Evolutionary conservation across 2,113 vertebrate species (phyloP), one percentile per base, ranked within the genome.

Genomic region (Pluvianellus socialis): DNA sequence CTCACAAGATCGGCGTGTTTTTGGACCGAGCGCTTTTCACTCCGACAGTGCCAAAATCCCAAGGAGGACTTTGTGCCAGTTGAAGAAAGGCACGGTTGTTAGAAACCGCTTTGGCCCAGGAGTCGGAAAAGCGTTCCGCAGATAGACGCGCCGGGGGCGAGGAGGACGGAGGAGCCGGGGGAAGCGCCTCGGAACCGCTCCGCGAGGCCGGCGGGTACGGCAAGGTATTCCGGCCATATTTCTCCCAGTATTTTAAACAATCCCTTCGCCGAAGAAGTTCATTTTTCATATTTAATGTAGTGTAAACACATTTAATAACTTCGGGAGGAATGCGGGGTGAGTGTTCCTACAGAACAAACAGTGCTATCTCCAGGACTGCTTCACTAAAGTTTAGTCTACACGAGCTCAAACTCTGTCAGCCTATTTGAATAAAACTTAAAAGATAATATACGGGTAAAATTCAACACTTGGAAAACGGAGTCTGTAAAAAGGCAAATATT

Each of bases 281-380:
- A 90, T 97, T 97, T 97, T 95, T 97, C 96, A 93, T 97, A 97
- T 96, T 97, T 96, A 97, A 97, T 96, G 93, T 93, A 91, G 77
- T 95, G 84, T 94, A 96, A 97, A 97, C 93, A 96, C 87, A 97
- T 96, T 74, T 94, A 96, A 93, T 96, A 95, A 96, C 96, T 96
- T 67, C 26, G 52, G 45, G 58, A 95, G 89, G 93, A 97, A 97
- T 91, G 95, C 0, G 5, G 95, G 74, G 77, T 58, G 94, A 94
- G 73, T 63, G 94, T 95, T 96, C 92, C 88, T 91, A 82, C 85
- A 96, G 96, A 96, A 95, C 94, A 97, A 95, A 97, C 94, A 97
- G 84, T 67, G 84, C 95, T 96, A 96, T 97, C 94, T 91, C 89
- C 92, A 79, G 55, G 73, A 90, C 74, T 66, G 89, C 87, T 80